phyloP scores from a whole-genome alignment of 2,113 vertebrate species.

The Scortum barcoo region DNA sequence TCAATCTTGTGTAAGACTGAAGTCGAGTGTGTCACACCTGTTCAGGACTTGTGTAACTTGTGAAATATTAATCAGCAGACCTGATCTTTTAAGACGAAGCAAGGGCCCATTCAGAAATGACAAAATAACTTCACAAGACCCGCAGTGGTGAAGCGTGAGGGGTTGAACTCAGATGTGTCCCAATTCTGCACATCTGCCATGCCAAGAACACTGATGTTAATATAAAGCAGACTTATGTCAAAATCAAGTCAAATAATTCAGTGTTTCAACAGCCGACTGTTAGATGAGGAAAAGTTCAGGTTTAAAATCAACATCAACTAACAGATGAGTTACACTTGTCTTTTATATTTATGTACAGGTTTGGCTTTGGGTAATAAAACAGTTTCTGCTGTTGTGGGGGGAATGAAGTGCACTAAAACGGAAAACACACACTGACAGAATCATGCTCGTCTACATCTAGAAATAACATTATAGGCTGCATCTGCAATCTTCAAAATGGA shows the following conservation, averaged over 20 bases:
- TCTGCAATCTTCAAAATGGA: conserved; percentile 61
- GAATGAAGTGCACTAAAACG: conserved; percentile 53
- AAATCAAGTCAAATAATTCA: conserved; percentile 42
- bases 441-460: conserved; percentile 69
- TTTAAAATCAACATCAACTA: conserved; percentile 46
- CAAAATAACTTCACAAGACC: conserved; percentile 60
- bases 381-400: conserved; percentile 36
- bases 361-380: conserved; percentile 67
- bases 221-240: conserved; percentile 42
- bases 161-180: conserved; percentile 39
- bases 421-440: conserved; percentile 72
- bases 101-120: conserved; percentile 56
- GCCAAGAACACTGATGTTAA: conserved; percentile 57
- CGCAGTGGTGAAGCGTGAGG: conserved; percentile 17
- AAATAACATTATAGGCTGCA: conserved; percentile 65
- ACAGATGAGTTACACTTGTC: conserved; percentile 35
- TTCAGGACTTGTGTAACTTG: conserved; percentile 30
- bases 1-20: conserved; percentile 60
- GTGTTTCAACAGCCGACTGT: conserved; percentile 25
- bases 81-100: conserved; percentile 47
- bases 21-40: conserved; percentile 28
- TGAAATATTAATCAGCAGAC: conserved; percentile 16
- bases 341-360: conserved; percentile 63
- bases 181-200: conserved; percentile 22
- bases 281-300: conserved; percentile 47